phyloP scores from a whole-genome alignment of 2,888 invertebrate species.

The Tanypteryx hageni region DNA sequence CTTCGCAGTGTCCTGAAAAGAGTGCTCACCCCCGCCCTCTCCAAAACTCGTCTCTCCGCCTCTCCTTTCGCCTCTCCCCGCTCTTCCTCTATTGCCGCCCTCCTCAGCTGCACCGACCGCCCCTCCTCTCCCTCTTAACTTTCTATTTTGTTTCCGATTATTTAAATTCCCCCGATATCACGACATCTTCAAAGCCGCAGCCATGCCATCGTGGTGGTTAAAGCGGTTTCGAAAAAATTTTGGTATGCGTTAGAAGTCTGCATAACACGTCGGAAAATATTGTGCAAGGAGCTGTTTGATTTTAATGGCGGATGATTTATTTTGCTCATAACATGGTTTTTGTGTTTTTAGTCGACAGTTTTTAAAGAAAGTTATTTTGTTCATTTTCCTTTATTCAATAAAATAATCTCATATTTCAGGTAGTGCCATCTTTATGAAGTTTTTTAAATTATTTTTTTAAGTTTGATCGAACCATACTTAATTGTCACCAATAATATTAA shows the following conservation, averaged over 20 bases:
- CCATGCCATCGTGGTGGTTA: not conserved
- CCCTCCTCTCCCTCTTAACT: not conserved
- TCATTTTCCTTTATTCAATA: too few species aligned
- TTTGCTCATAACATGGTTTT: too few species aligned
- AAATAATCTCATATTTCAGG: too few species aligned
- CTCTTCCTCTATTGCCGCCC: not conserved
- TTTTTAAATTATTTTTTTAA: too few species aligned
- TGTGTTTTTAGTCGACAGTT: too few species aligned
- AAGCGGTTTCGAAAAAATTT: constrained; percentile 5
- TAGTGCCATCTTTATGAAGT: too few species aligned
- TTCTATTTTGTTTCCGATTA: constrained; percentile 44
- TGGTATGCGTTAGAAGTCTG: not conserved
- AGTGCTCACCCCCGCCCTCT: not conserved
- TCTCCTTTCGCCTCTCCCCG: not conserved
- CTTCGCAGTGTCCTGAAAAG: not conserved
- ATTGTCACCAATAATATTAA: too few species aligned
- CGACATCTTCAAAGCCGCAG: constrained; percentile 27
- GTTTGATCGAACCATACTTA: too few species aligned
- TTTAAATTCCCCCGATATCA: constrained; percentile 22
- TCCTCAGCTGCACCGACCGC: not conserved
- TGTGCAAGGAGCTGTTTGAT: not conserved
- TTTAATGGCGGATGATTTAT: too few species aligned
- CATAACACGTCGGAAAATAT: not conserved
- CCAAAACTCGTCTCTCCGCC: not conserved
- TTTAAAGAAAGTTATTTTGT: too few species aligned